Base-by-base conservation (phyloP, 2,113 vertebrate species). In the Glaucomys volans region DNA sequence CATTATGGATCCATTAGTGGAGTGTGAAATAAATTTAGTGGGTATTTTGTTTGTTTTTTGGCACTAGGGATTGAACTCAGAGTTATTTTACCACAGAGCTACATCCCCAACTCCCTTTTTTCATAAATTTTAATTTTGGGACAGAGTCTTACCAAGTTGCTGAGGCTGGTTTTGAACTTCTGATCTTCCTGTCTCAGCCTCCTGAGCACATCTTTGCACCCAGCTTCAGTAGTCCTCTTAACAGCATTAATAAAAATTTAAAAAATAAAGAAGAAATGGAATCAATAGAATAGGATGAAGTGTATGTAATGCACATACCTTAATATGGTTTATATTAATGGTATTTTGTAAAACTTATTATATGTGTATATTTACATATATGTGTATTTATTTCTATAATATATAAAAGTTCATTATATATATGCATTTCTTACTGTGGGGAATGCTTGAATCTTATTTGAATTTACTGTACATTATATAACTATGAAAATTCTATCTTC, bases 11-110 rank as follows among this genome's bases (percentile, higher is more conserved):
- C 8, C 40, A n/a, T 81, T 81, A 71, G 44, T 54, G 32, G 76
- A 57, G 2, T 69, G 20, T 80, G 35, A 88, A 95, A 83, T 91
- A 91, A 82, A 96, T 82, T 76, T 71, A 87, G 75, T 62, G 24
- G 24, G 10, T 59, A 8, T 26, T 59, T 26, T 24, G 24, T 24
- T 9, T 59, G 24, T 57, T 57, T 59, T 59, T 59, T 59, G 22
- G 9, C 24, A 62, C 24, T 20, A 28, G 59, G 26, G 59, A 26
- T 62, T 59, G 59, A 8, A 62, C 57, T 26, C 57, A 24, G 24
- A 26, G 24, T 22, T 59, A 9, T 26, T 59, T 59, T 59, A 59
- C 24, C 24, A 62, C 59, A 26, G 26, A 62, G 8, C 24, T 62
- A 62, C 24, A 62, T 28, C 59, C 59, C 26, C 22, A 62, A 62